Evolutionary conservation across 2,888 invertebrate species (phyloP), one percentile per base, ranked within the genome.

Genomic region (Heliconius sara): DNA sequence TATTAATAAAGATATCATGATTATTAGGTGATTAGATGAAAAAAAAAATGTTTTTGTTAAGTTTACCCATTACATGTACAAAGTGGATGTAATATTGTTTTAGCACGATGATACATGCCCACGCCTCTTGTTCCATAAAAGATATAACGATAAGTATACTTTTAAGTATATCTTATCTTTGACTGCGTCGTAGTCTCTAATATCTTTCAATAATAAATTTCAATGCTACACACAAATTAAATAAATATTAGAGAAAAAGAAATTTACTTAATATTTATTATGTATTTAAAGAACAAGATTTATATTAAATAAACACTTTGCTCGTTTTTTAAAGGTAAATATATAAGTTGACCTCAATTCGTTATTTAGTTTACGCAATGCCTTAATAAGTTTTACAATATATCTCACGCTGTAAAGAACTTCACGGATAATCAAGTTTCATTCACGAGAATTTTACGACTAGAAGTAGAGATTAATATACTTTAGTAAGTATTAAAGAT

Each of bases 361-460:
- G 71, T 72, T 76, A 78, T 78, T 74, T 52, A 74, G 66, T 47
- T 72, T 16, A 76, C n/a, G 57, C 80, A 76, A 80, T 80, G 78
- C 27, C 34, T 72, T 67, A 76, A 67, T 78, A 34, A 67, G 77
- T 70, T 67, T 75, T 78, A 79, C 63, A 66, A 79, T 81, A 66
- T 68, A 52, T 47, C 67, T 71, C 60, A 72, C 76, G 76, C 67
- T 76, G 39, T 34, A 52, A 25, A 66, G 39, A 43, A 72, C 52
- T 65, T 77, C 34, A 71, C 73, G 60, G 73, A 60, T 65, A 78
- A 78, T 39, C 13, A 52, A 30, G 47, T 47, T 22, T 57, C 57
- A 57, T 22, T 57, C 3, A 22, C 22, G 2, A 57, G 22, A 47
- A 57, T 57, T 2, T 19, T 52, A 52, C 52, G 5, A 52, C 19